phyloP scores from a whole-genome alignment of 2,888 invertebrate genomes.

The Lasiommata megera region DNA sequence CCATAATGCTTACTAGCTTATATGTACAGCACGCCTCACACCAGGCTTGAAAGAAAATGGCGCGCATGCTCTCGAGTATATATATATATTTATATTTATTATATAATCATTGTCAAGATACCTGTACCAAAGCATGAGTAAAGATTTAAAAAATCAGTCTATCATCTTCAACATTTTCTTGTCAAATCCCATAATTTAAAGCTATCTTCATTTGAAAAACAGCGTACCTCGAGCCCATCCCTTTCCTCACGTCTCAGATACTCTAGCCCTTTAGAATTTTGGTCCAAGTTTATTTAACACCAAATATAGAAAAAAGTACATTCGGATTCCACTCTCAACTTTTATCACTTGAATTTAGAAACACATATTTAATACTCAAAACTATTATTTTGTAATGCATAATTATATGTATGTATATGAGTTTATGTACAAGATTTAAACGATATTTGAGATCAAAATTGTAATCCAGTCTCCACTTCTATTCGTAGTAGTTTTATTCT shows the following conservation, averaged over 20 bases:
- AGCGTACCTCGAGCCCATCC: conserved; percentile 43
- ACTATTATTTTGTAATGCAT: conserved; percentile 48
- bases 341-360: conserved; percentile 17
- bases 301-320: conserved; percentile 24
- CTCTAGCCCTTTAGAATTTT: conserved; percentile 58
- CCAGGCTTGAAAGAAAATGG: conserved; percentile 18
- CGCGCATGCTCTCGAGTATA: conserved; percentile 30
- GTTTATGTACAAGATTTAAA: conserved; percentile 62
- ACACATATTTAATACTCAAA: conserved; percentile 41
- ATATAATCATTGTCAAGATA: conserved; percentile 62
- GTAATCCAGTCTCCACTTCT: conserved; percentile 44
- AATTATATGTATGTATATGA: conserved; percentile 37
- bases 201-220: conserved; percentile 66
- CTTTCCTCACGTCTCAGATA: conserved; percentile 45
- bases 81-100: conserved; percentile 39
- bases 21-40: not conserved
- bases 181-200: conserved; percentile 72
- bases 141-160: conserved; percentile 74
- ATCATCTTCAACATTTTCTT: conserved; percentile 61
- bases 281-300: conserved; percentile 55
- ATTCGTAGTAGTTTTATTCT: not conserved
- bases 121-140: conserved; percentile 74
- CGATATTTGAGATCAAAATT: conserved; percentile 76
- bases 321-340: conserved; percentile 8
- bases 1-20: not conserved